Base-by-base conservation (phyloP, 2,888 invertebrate genomes). In the Venusia cambrica region DNA sequence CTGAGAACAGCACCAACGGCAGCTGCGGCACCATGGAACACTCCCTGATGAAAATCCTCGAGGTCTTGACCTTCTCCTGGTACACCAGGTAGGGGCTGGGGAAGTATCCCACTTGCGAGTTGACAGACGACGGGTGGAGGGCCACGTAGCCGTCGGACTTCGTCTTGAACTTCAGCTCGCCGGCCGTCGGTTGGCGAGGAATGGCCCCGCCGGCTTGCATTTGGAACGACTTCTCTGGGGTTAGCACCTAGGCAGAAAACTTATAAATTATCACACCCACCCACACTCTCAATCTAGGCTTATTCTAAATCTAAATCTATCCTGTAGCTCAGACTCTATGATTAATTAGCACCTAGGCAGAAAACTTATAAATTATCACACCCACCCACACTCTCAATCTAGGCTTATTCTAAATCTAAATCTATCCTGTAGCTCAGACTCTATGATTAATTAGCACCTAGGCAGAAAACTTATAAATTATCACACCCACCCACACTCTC, bases 1-100 rank as follows among this genome's bases (percentile, higher is more conserved):
- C 87, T 21, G 87, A 90, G 60, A 93, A 93, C 25, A 94, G 62
- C 1, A 94, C 91, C 15, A 95, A 69, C 0, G 95, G 91, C 38
- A 94, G 66, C 45, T 92, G 89, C 0, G 94, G 93, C 18, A 95
- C 90, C 93, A 95, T 93, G 0, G 94, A 93, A 50, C 94, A 92
- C 60, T 95, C 94, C 18, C 94, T 85, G 9, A 95, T 93, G 59
- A 92, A 95, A 14, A 95, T 92, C 54, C 91, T 89, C 2, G 92
- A 92, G 0, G 95, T 95, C 64, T 93, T 93, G 8, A 95, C 91
- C 70, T 95, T 95, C 67, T 95, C 95, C 63, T 95, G 94, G 60
- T 92, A 95, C 10, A 94, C 92, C 19, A 95, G 68, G 61, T 93
- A 95, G 0, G 95, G 94, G 58, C 94, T 93, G 4, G 89, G 78